A percentile compares a stretch with the other conserved stretches of the same genome.
Conservation (phyloP, 2,888 invertebrate genomes). For the Pristionchus maxplancki region DNA sequence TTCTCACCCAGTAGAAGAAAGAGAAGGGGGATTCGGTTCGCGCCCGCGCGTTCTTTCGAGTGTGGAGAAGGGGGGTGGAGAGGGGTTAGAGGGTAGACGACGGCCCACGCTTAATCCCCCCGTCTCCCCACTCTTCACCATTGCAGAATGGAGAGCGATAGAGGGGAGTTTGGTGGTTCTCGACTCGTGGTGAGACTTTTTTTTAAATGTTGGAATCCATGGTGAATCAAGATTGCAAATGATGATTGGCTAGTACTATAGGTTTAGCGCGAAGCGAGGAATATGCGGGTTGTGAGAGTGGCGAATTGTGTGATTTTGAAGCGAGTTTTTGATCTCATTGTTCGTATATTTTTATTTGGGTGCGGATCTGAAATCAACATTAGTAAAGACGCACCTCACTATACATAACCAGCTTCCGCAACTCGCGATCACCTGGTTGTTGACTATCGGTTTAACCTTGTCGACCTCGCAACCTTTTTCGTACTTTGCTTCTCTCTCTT, state of each 20-base stretch:
- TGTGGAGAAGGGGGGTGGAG: not conserved
- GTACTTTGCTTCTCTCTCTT: not conserved
- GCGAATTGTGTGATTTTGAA: too few species aligned
- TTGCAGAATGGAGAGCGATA: not conserved
- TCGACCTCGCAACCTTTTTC: not conserved
- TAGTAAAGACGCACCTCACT: not conserved
- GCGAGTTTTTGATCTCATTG: too few species aligned
- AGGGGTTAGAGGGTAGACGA: constrained; percentile 7
- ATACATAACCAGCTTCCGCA: not conserved
- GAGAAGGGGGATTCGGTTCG: not conserved
- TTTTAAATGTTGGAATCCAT: not conserved
- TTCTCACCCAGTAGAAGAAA: not conserved
- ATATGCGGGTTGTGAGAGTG: not conserved
- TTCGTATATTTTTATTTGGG: too few species aligned
- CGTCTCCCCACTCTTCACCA: not conserved
- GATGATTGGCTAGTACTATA: not conserved
- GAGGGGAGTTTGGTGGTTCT: not conserved
- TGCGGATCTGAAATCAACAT: too few species aligned
- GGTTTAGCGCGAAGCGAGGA: not conserved
- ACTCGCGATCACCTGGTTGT: not conserved
- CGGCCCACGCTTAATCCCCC: constrained; percentile 1
- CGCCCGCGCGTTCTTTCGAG: not conserved
- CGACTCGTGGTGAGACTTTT: not conserved
- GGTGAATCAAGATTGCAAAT: not conserved
- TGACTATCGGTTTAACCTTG: not conserved